phyloP scores from a whole-genome alignment of 2,797 vertebrate genomes.

The Simalia tracyae region DNA sequence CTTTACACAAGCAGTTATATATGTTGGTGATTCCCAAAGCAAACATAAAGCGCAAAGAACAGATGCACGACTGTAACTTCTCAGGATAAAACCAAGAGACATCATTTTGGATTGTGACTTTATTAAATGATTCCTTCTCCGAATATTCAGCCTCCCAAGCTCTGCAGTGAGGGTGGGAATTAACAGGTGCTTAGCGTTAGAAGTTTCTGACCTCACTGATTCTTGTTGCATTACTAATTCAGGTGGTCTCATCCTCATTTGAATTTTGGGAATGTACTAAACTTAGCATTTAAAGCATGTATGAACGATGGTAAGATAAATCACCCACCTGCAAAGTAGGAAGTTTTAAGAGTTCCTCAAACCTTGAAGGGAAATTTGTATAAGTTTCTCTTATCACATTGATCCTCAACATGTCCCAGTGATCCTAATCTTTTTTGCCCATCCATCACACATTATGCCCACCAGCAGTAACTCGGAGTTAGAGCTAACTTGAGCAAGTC shows the following conservation, averaged over 20 bases:
- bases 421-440: not conserved
- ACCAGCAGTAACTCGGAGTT: not conserved
- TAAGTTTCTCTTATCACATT: not conserved
- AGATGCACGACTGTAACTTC: not conserved
- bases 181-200: not conserved
- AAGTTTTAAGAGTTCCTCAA: not conserved
- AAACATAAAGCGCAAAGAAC: not conserved
- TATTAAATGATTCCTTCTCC: not conserved
- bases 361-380: not conserved
- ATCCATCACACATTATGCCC: not conserved
- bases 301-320: too few species aligned
- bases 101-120: not conserved
- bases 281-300: not conserved
- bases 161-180: not conserved
- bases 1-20: not conserved
- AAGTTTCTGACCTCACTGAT: not conserved
- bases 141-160: not conserved
- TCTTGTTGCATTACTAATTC: not conserved
- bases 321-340: not conserved
- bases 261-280: not conserved
- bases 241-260: not conserved
- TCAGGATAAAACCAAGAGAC: not conserved
- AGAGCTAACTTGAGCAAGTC: not conserved
- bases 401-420: not conserved
- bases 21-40: not conserved